Base-by-base conservation (phyloP, 30 jellyfish, hydroid and myxozoan species). In the Hydractinia echinata region DNA sequence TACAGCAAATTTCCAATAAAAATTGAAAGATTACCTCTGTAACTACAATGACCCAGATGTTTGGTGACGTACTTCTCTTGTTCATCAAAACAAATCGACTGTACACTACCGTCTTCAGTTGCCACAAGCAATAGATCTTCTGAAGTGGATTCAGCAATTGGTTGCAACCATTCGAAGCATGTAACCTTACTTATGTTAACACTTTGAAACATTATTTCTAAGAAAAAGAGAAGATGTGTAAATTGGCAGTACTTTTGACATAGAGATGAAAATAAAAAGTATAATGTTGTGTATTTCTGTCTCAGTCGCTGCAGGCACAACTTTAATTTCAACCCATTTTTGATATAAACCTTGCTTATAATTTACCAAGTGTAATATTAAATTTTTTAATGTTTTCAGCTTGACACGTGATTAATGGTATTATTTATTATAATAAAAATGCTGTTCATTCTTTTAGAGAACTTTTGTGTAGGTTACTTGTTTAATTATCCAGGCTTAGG, bases 101-200 rank as follows among this genome's bases (percentile, higher is more conserved):
- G 88, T 5, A 89, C 95, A 7, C 89, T 77, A 9, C 97, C 97
- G 77, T 84, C 92, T 44, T 74, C 76, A 14, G 95, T 87, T 10
- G 94, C 97, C 10, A 89, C 60, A 44, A 89, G 82, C 15, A 89
- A 51, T 9, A 77, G 81, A 61, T 89, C 95, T 61, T 85, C 83
- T 39, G 81, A 55, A 66, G 87, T 82, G 54, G 66, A 81, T 10
- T 77, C 87, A 67, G 64, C 73, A 56, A 81, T 66, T 8, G 77
- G 86, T 16, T 67, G 67, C 48, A 92, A 92, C 95, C 95, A 89
- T n/a, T 84, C 73, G 50, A 80, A 51, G 66, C 97, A 84, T 84
- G 87, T 80, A 53, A 89, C 92, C 13, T 89, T 92, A 16, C 93
- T 15, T 9, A 61, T 53, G 10, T 51, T 83, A 54, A 78, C 83